Percentiles rank a stretch among this genome's conserved stretches.
These are phyloP conservation scores for Alethe diademata DNA, from an alignment of 2,113 vertebrate species.

Conservation along the genomic window DNA sequence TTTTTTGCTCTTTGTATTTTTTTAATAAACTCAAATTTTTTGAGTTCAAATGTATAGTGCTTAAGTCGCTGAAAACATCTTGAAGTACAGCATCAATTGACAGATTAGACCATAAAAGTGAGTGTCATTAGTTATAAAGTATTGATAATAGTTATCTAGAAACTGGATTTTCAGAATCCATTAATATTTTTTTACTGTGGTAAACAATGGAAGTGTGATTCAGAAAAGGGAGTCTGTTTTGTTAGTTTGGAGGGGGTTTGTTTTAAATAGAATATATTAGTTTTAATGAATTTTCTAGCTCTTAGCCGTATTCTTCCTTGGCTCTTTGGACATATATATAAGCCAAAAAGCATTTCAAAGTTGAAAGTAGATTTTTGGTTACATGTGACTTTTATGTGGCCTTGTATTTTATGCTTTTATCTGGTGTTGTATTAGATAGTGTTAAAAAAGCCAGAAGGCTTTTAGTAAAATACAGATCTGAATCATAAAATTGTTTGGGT, in stretches of 20 bases:
- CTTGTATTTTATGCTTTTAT: not conserved
- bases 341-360: not conserved
- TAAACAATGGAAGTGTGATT: not conserved
- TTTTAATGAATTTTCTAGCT: not conserved
- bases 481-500: not conserved
- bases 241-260: not conserved
- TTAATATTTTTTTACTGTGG: not conserved
- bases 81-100: not conserved
- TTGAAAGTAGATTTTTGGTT: not conserved
- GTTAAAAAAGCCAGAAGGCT: rapidly evolving
- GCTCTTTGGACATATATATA: not conserved
- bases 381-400: not conserved
- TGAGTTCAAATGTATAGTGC: rapidly evolving
- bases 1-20: rapidly evolving
- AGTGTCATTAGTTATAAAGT: rapidly evolving
- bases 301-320: not conserved
- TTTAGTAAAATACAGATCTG: not conserved
- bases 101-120: not conserved
- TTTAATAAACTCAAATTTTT: not conserved
- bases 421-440: not conserved
- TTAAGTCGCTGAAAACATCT: not conserved
- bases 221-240: not conserved
- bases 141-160: not conserved
- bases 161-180: not conserved
- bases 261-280: not conserved